Evolutionary conservation across 2,113 vertebrate species (phyloP), one percentile per base, ranked within the genome.

Genomic region (Chlamydotis undulata): DNA sequence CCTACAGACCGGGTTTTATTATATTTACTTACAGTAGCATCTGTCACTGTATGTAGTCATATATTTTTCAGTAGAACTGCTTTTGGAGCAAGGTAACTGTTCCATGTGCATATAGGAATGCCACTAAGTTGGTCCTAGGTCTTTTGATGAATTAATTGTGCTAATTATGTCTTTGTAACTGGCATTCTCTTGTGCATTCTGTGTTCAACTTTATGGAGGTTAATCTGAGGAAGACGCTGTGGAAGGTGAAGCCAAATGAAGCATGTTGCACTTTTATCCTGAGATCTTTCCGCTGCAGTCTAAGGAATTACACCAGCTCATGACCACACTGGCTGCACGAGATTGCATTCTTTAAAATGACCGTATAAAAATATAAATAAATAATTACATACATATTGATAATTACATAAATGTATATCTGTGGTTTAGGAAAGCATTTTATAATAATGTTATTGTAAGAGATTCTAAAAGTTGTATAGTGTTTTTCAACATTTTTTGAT

Each of bases 301-400:
- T 29, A 12, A 81, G 68, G 73, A 78, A 50, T 33, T 53, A 19
- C 21, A 26, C 25, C 28, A 67, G 52, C 56, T 55, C 63, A 23
- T 16, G 15, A 45, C 45, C 9, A 3, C 29, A n/a, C 31, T 71
- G 65, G 39, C 57, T 71, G 25, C 35, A 47, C 0, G 0, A 64
- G 57, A 60, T 31, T 71, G 13, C 22, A 2, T 53, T 83, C 31
- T 69, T 92, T 53, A 33, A 67, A 85, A 37, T 43, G 2, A 50
- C 25, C 73, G 4, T 6, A 49, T 45, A 33, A 35, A 76, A 33
- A 3, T 12, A 23, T 12, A 63, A 79, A 47, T 19, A 9, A n/a
- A 47, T 52, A 26, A 33, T 41, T 41, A 16, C 22, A 2, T 59
- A 14, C n/a, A 29, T 47, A 16, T 29, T 45, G 25, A 65, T 69